These are phyloP conservation scores for Mallotus villosus DNA, from an alignment of 2,797 vertebrate genomes.

Conservation along the genomic window DNA sequence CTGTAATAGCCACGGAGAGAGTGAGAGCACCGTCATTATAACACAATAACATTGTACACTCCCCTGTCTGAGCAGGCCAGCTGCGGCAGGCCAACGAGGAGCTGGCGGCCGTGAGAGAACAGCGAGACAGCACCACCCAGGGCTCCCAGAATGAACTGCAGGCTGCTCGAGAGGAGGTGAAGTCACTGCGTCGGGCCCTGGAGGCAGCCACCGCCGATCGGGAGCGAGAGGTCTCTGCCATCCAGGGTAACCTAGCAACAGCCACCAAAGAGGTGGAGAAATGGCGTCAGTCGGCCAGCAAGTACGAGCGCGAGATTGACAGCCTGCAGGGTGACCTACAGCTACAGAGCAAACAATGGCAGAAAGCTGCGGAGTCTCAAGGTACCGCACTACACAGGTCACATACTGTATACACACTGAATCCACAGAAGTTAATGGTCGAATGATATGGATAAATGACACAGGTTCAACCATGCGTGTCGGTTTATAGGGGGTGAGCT, in stretches of 20 bases:
- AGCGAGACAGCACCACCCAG: constrained; percentile 80
- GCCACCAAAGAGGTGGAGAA: constrained; percentile 85
- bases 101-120: constrained; percentile 80
- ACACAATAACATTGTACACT: constrained; percentile 8
- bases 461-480: constrained; percentile 8
- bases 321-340: constrained; percentile 84
- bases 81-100: constrained; percentile 85
- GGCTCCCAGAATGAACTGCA: constrained; percentile 77
- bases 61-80: constrained; percentile 77
- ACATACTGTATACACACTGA: background rate
- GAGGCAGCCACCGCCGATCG: constrained; percentile 82
- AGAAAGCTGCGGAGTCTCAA: constrained; percentile 86
- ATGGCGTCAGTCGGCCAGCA: constrained; percentile 85
- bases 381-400: constrained; percentile 61
- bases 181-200: constrained; percentile 83
- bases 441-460: background rate
- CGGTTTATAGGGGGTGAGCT: constrained; percentile 77
- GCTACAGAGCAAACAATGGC: constrained; percentile 86
- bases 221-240: constrained; percentile 79
- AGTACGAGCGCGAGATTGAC: constrained; percentile 86
- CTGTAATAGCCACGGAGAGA: background rate
- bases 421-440: background rate
- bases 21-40: background rate
- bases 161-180: constrained; percentile 84
- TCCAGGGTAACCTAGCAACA: constrained; percentile 83